Base-by-base conservation (phyloP, 2,888 invertebrate genomes). In the Seira ritae region DNA sequence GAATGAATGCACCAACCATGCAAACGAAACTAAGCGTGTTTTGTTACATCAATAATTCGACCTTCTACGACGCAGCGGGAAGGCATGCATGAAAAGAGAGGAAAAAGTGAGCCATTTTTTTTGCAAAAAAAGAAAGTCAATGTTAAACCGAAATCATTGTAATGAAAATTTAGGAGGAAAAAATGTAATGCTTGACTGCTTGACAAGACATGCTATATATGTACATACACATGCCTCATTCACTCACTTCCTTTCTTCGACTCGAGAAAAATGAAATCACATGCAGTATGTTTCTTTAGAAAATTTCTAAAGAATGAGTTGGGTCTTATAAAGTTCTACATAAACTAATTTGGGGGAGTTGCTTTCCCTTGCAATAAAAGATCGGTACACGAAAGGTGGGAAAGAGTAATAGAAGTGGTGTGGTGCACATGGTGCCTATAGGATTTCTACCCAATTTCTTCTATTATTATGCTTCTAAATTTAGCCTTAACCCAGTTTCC, bases 41-140 rank as follows among this genome's bases (percentile, higher is more conserved):
- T 81, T 81, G 81, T 81, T 81, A 81, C 76, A 76, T 81, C 81
- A 76, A 81, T 81, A 81, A 66, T 62, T 60, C 67, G 71, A 81
- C 81, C 81, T 81, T 81, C 81, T 70, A 20, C 37, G 20, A 17
- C 75, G 15, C 80, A 80, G 70, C 66, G 50, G 60, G 70, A 24
- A 67, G 70, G 73, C 20, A 60, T 67, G 31, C 60, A 66, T 42
- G 65, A 37, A 62, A 19, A 12, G 62, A 62, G 22, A 62, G 22
- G 19, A 20, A 20, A 20, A 20, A 62, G 15, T 62, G 65, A 66
- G 31, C 17, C 60, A 22, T 62, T 75, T 42, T 62, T 66, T 62
- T 66, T 65, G 4, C 6, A 23, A 67, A 73, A 55, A 62, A 62
- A 62, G 62, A 62, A 80, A 80, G 80, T 80, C 80, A 80, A 80